Evolutionary conservation across 1,140 invertebrate species (phyloP), one percentile per base, ranked within the genome.

Genomic region (Sycophaga agraensis): DNA sequence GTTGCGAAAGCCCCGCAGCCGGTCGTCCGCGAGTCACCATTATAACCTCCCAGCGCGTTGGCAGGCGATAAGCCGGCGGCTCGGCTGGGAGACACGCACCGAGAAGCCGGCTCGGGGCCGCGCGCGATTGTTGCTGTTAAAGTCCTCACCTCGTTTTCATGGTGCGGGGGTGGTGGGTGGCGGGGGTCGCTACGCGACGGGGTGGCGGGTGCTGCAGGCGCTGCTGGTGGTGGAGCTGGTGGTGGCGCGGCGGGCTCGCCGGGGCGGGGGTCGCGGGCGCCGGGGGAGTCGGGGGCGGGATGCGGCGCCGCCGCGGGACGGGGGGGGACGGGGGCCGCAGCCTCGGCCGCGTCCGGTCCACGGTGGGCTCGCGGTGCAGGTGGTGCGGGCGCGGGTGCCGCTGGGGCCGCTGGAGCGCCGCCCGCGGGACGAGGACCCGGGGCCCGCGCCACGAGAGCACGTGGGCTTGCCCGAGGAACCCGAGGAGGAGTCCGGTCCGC

Each of bases 71-170:
- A n/a, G n/a, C n/a, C n/a, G n/a, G n/a, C n/a, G n/a, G n/a, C n/a
- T n/a, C n/a, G n/a, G n/a, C n/a, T n/a, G n/a, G n/a, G n/a, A n/a
- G n/a, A n/a, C n/a, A n/a, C n/a, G n/a, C n/a, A n/a, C n/a, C n/a
- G n/a, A n/a, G n/a, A n/a, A n/a, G n/a, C n/a, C n/a, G n/a, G n/a
- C n/a, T n/a, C n/a, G n/a, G 28, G 5, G 11, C 28, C 28, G 28
- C 28, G 5, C 5, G 11, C 28, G 28, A 31, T 6, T 11, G 28
- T 11, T 8, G 3, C 14, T 9, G 14, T 42, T 28, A 42, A 31
- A 21, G 37, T 16, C 53, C 75, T 78, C 72, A 78, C 76, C 77
- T 79, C 66, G 75, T 78, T 73, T 79, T 76, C 75, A 79, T 78
- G 68, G 69, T 71, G 63, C 63, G 65, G 12, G 60, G 49, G 57